Evolutionary conservation across 1,140 invertebrate genomes (phyloP), one percentile per base, ranked within the genome.

Genomic region (Drosophila azteca): DNA sequence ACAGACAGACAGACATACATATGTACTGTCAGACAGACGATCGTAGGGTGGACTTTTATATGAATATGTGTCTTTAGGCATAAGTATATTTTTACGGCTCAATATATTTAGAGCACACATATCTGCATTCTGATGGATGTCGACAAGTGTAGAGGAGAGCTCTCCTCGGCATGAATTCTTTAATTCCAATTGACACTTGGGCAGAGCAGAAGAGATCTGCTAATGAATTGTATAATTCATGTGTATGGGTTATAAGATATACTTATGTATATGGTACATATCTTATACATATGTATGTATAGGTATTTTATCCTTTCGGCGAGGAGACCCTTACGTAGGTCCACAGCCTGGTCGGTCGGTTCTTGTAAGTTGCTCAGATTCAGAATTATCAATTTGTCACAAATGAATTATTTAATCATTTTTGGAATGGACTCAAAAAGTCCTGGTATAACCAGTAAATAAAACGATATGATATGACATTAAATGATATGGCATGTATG

Each of bases 21-120:
- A 64, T 55, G 53, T 61, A 59, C 60, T 48, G 53, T 52, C 31
- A 69, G 35, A 63, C 31, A 69, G 35, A 63, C 71, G 46, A 46
- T 50, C 43, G 61, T 54, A 52, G 63, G 72, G 48, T 54, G 53
- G 35, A 39, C 35, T 39, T 39, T 39, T 39, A 39, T 39, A 11
- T 11, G 3, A 26, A 52, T 52, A 72, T 63, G 41, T 69, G 63
- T 35, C 5, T 44, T 53, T 8, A 20, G 52, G 20, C 69, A 70
- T 70, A 70, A 58, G 65, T 70, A 58, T 48, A 52, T 58, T 44
- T 70, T 69, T 48, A 69, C 64, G 44, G 66, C 66, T 57, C 20
- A 49, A 54, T 35, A 69, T 69, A 68, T 69, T 69, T 57, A 52
- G 64, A 69, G 64, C 5, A 26, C 24, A 26, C 24, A 26, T 26